phyloP scores from a whole-genome alignment of 1,140 invertebrate species.

The Drosophila teissieri region DNA sequence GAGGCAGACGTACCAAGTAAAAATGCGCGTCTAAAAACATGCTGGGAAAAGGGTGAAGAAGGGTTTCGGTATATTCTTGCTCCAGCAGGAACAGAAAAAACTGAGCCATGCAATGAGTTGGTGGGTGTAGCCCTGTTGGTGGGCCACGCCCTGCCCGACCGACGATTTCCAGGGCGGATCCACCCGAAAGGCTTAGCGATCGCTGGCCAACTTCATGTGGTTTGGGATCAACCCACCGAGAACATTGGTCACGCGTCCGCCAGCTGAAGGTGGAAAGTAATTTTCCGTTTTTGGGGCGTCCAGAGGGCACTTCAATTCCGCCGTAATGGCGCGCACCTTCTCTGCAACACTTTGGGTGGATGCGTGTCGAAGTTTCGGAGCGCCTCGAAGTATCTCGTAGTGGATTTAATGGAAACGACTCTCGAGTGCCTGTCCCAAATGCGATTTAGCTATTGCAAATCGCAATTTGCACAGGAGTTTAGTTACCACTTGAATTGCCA shows the following conservation, averaged over 20 bases:
- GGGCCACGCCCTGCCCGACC: conserved; percentile 30
- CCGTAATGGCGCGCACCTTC: conserved; percentile 51
- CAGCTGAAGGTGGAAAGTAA: neutral
- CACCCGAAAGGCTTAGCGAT: conserved; percentile 44
- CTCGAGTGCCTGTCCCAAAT: conserved; percentile 36
- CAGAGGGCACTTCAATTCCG: conserved; percentile 58
- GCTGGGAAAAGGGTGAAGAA: conserved; percentile 46
- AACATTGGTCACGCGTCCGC: conserved; percentile 56
- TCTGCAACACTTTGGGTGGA: conserved; percentile 57
- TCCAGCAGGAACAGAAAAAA: conserved; percentile 22
- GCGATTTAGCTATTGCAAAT: conserved; percentile 42
- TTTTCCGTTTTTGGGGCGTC: conserved; percentile 25
- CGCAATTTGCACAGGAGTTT: conserved; percentile 36
- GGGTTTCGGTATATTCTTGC: conserved; percentile 9
- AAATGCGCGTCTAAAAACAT: conserved; percentile 28
- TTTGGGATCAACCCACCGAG: conserved; percentile 27
- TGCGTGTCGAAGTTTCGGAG: conserved; percentile 55
- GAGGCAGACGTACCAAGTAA: conserved; percentile 14
- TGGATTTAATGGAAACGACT: neutral
- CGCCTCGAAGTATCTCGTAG: conserved; percentile 13
- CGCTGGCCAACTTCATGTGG: conserved; percentile 62
- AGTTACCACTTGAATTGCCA: neutral
- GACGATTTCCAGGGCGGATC: conserved; percentile 14
- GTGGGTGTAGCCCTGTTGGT: conserved; percentile 60
- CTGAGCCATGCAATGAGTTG: conserved; percentile 35